Conservation (phyloP, 2,113 vertebrate genomes). For the Isichthys henryi region DNA sequence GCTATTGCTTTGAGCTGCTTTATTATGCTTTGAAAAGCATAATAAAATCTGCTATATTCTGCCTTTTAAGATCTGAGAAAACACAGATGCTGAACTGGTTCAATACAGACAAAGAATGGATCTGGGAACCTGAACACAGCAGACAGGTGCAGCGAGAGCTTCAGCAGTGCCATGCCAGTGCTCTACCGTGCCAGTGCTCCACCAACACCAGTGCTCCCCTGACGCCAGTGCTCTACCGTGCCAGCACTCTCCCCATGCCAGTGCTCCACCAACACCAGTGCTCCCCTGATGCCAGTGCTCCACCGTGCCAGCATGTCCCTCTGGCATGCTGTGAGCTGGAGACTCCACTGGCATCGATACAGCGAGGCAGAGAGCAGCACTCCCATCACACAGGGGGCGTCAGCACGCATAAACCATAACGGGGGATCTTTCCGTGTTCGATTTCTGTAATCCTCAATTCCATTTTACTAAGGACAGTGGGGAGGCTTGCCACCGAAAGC, state of each 20-base stretch:
- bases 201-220: too few species aligned
- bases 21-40: background rate
- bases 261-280: too few species aligned
- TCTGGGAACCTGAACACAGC: background rate
- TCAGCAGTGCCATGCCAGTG: background rate
- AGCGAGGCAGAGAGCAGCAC: background rate
- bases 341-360: slow-evolving; percentile 11
- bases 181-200: background rate
- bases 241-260: too few species aligned
- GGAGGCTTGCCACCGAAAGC: background rate
- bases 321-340: background rate
- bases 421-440: background rate
- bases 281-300: too few species aligned
- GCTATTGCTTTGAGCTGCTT: background rate
- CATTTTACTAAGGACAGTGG: background rate
- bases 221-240: too few species aligned
- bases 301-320: background rate
- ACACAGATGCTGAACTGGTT: background rate
- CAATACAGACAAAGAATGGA: background rate
- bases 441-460: background rate
- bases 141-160: background rate
- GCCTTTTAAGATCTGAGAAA: background rate
- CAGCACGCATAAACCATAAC: background rate
- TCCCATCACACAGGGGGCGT: background rate
- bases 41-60: background rate